Evolutionary conservation across 2,888 invertebrate species (phyloP), one percentile per base, ranked within the genome.

Genomic region (Campaea margaritaria): DNA sequence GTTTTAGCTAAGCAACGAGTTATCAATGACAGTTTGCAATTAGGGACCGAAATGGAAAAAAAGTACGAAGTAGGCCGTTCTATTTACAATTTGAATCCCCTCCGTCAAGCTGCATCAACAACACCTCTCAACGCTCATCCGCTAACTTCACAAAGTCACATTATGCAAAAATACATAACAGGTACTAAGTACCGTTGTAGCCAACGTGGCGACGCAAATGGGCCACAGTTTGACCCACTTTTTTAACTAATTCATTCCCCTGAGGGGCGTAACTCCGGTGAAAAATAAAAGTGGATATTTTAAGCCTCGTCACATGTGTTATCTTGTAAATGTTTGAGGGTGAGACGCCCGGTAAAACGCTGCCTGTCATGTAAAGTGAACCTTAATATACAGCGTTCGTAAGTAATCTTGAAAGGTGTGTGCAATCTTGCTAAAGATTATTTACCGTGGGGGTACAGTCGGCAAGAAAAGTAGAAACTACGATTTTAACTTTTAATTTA

Each of bases 161-260:
- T 75, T 76, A 75, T 67, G 72, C 70, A 69, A 69, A 73, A 76
- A 74, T 73, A 70, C 63, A 69, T 69, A 70, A 67, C 69, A 62
- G 67, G 69, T 56, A 51, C 48, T 54, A 57, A 55, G 54, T 56
- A 14, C 49, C 15, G 16, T 34, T 28, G 14, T 48, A 48, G 36
- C 31, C 42, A 58, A 43, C 44, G 53, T 62, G 67, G 63, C 59
- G 55, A 63, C 65, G 61, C 14, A 44, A 60, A 58, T 62, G 62
- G 62, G 65, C 52, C 63, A 52, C 62, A 53, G 68, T 79, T 73
- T 86, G 88, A 84, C 87, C 88, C 76, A 88, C 82, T 87, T 88
- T 80, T n/a, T 72, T 73, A 79, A 83, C 81, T 86, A 86, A 87
- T 87, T 86, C 83, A 74, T 79, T 81, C 77, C 72, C 70, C 67